phyloP scores from a whole-genome alignment of 1,140 invertebrate genomes.

The Leptinotarsa undecemlineata region DNA sequence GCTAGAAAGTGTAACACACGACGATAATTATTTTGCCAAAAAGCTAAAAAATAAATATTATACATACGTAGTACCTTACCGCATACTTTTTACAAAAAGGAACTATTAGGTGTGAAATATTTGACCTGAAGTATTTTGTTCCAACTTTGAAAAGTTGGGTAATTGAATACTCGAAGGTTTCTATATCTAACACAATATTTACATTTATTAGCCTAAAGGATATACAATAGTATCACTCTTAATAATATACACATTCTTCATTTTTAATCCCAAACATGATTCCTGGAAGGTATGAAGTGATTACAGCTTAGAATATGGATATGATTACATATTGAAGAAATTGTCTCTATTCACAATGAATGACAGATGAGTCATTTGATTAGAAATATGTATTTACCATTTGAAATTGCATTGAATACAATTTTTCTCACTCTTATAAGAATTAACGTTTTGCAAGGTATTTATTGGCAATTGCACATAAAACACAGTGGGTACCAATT shows the following conservation, averaged over 20 bases:
- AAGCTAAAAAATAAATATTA: background rate
- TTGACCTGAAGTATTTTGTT: background rate
- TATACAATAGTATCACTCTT: background rate
- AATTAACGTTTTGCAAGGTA: background rate
- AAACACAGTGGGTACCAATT: background rate
- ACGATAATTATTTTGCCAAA: background rate
- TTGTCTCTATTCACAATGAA: too few relatives aligned
- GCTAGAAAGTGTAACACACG: too few relatives aligned
- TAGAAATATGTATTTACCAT: too few relatives aligned
- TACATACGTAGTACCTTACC: background rate
- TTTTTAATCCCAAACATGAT: background rate
- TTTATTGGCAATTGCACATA: background rate
- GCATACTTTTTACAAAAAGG: constrained; percentile 26
- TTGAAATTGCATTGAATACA: too few relatives aligned
- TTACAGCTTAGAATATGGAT: too few relatives aligned
- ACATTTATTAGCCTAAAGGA: background rate
- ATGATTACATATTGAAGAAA: too few relatives aligned
- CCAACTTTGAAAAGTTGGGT: background rate
- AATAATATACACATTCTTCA: constrained; percentile 11
- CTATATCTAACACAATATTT: background rate
- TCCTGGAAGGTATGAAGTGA: background rate
- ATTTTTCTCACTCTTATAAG: background rate
- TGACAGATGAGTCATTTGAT: too few relatives aligned
- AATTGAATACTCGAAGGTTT: background rate
- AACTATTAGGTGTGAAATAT: constrained; percentile 22